Conservation (phyloP, 2,113 vertebrate species). For the Myxocyprinus asiaticus region DNA sequence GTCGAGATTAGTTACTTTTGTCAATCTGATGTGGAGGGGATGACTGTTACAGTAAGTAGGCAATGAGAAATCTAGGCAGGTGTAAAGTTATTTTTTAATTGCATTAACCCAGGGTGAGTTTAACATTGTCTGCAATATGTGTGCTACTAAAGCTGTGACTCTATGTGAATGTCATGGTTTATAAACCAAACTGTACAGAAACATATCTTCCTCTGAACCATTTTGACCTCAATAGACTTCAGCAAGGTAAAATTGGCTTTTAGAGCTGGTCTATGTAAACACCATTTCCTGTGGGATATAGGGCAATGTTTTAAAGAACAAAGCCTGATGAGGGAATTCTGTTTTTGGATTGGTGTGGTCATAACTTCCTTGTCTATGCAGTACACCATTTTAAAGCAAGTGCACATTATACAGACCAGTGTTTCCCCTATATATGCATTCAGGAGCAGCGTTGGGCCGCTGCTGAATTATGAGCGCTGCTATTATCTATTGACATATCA, state of each 20-base stretch:
- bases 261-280: not conserved
- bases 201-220: not conserved
- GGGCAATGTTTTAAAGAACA: too few species aligned
- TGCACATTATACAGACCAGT: too few species aligned
- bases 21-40: constrained; percentile 27
- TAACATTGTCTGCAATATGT: not conserved
- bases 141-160: not conserved
- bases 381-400: too few species aligned
- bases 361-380: not conserved
- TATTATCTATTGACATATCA: too few species aligned
- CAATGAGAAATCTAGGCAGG: constrained; percentile 8
- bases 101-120: not conserved
- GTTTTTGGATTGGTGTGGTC: not conserved
- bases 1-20: constrained; percentile 29
- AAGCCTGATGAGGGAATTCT: not conserved
- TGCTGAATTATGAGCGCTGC: too few species aligned
- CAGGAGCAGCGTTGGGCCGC: too few species aligned
- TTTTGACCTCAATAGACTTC: constrained; percentile 6
- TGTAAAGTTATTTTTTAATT: not conserved
- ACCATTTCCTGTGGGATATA: not conserved
- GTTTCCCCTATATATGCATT: too few species aligned
- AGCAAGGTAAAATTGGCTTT: too few species aligned
- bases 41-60: not conserved
- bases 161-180: not conserved
- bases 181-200: constrained; percentile 6